These are phyloP conservation scores for Thera obeliscata DNA, from an alignment of 2,888 invertebrate genomes.

Conservation along the genomic window DNA sequence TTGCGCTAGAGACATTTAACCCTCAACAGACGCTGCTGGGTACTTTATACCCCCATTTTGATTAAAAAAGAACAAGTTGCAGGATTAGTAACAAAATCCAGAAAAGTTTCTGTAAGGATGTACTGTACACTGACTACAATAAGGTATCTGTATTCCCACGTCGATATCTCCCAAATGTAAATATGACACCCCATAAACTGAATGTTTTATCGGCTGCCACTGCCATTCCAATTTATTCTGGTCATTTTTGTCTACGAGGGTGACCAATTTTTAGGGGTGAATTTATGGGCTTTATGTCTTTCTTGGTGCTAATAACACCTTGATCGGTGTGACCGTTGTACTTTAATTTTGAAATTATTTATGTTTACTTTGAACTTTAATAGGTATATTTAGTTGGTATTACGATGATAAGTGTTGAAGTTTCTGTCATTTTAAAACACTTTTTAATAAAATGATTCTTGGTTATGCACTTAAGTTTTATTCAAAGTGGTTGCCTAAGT, in stretches of 20 bases:
- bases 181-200: conserved; percentile 84
- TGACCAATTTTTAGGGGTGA: conserved; percentile 79
- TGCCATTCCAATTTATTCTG: conserved; percentile 83
- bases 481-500: not conserved
- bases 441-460: too few species aligned
- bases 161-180: conserved; percentile 79
- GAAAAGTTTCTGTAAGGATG: conserved; percentile 23
- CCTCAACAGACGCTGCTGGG: conserved; percentile 11
- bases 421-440: too few species aligned
- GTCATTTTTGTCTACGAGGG: conserved; percentile 83
- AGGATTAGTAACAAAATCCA: conserved; percentile 4
- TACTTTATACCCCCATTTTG: conserved; percentile 3
- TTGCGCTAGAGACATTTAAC: conserved; percentile 30
- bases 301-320: conserved; percentile 67
- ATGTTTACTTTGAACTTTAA: not conserved
- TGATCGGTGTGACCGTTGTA: conserved; percentile 49
- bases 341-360: conserved; percentile 33
- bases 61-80: not conserved
- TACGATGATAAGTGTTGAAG: too few species aligned
- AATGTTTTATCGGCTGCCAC: conserved; percentile 82
- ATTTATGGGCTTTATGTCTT: conserved; percentile 72
- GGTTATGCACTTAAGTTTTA: too few species aligned
- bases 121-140: conserved; percentile 44
- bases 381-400: not conserved
- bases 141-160: conserved; percentile 72